These are phyloP conservation scores for Drosophila gunungcola DNA, from an alignment of 1,140 invertebrate genomes.

Conservation along the genomic window DNA sequence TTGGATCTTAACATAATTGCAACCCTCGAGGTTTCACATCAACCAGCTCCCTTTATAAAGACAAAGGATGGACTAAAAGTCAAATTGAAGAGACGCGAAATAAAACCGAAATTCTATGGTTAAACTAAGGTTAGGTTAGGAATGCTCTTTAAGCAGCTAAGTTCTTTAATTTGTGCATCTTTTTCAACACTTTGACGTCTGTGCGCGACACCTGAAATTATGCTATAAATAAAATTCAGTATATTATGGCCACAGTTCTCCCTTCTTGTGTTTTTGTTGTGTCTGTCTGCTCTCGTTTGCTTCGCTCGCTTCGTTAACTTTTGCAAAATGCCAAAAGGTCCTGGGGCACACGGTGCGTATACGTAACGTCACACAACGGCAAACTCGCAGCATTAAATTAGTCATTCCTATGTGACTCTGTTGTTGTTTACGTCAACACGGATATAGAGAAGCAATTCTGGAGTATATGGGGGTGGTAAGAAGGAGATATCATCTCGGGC, in stretches of 20 bases:
- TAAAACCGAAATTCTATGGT: slow-evolving; percentile 46
- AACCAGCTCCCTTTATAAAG: slow-evolving; percentile 67
- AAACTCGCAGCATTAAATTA: slow-evolving; percentile 63
- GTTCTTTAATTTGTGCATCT: slow-evolving; percentile 37
- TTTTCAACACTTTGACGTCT: slow-evolving; percentile 58
- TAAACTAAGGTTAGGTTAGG: slow-evolving; percentile 30
- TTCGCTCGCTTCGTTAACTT: slow-evolving; percentile 60
- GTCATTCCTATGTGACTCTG: slow-evolving; percentile 47
- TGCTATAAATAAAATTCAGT: slow-evolving; percentile 73
- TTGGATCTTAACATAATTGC: slow-evolving; percentile 19
- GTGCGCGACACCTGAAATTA: slow-evolving; percentile 68
- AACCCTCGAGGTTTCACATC: slow-evolving; percentile 51
- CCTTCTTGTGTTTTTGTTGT: slow-evolving; percentile 14
- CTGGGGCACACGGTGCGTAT: slow-evolving; percentile 45
- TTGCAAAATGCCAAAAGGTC: slow-evolving; percentile 60
- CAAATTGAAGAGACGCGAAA: slow-evolving; percentile 60
- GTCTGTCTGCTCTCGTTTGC: slow-evolving; percentile 56
- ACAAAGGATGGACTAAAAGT: slow-evolving; percentile 63
- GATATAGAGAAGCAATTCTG: slow-evolving; percentile 12
- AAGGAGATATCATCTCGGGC: slow-evolving; percentile 45
- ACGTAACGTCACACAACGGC: slow-evolving; percentile 34
- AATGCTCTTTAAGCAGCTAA: slow-evolving; percentile 23
- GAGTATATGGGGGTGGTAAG: not conserved
- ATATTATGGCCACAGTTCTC: slow-evolving; percentile 48
- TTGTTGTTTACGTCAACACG: slow-evolving; percentile 50